A percentile compares a stretch with the other conserved stretches of the same genome.
These are phyloP conservation scores for Candidula unifasciata DNA, from an alignment of 2,888 invertebrate genomes.

Conservation along the genomic window DNA sequence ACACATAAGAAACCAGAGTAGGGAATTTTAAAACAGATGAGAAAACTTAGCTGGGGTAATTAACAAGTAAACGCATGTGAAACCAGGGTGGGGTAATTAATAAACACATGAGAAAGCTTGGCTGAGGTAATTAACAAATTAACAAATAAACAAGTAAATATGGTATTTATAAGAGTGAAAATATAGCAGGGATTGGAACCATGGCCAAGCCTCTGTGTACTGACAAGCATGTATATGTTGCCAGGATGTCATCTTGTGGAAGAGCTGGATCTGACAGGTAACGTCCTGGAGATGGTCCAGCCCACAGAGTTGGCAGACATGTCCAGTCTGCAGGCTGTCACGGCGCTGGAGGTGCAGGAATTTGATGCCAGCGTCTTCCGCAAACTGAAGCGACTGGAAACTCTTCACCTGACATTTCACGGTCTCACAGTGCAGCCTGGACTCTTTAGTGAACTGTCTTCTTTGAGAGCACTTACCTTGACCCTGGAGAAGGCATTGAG, in stretches of 20 bases:
- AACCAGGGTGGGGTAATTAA: too few relatives aligned
- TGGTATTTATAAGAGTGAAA: too few relatives aligned
- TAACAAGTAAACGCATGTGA: too few relatives aligned
- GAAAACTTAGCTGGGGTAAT: too few relatives aligned
- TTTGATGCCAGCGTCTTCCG: neutral
- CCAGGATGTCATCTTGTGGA: slow-evolving; percentile 9
- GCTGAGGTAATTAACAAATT: too few relatives aligned
- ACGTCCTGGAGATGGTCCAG: slow-evolving; percentile 3
- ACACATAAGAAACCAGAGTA: too few relatives aligned
- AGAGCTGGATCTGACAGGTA: slow-evolving; percentile 12
- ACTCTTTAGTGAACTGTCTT: neutral
- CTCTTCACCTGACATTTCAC: slow-evolving; percentile 5
- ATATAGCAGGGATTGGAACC: too few relatives aligned
- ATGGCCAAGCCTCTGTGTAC: too few relatives aligned
- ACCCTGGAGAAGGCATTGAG: neutral
- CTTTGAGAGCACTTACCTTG: slow-evolving; percentile 22
- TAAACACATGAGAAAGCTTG: too few relatives aligned
- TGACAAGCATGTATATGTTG: too few relatives aligned
- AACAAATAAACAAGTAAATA: too few relatives aligned
- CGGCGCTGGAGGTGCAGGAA: slow-evolving; percentile 16
- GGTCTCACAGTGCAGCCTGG: slow-evolving; percentile 16
- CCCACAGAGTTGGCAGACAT: neutral
- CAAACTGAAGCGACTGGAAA: neutral
- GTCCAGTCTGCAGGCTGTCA: neutral
- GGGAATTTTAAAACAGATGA: too few relatives aligned